Conservation (phyloP, 2,888 invertebrate genomes). For the Lithophane semibrunnea region DNA sequence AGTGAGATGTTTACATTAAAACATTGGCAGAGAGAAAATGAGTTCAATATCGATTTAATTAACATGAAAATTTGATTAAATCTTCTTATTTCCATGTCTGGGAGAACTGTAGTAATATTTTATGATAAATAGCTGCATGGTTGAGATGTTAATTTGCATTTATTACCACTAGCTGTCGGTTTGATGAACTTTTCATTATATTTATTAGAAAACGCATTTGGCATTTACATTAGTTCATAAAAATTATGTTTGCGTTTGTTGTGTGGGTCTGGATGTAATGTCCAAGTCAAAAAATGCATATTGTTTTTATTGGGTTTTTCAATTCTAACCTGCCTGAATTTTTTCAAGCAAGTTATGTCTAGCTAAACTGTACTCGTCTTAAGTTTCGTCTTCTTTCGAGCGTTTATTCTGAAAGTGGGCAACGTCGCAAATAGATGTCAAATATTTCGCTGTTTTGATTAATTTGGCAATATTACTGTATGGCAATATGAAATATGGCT, state of each 20-base stretch:
- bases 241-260: neutral
- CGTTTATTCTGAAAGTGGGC: too few relatives aligned
- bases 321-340: neutral
- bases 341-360: neutral
- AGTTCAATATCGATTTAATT: slow-evolving; percentile 39
- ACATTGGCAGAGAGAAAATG: slow-evolving; percentile 38
- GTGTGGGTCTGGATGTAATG: too few relatives aligned
- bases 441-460: too few relatives aligned
- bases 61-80: slow-evolving; percentile 31
- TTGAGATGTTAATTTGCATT: slow-evolving; percentile 32
- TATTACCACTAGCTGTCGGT: slow-evolving; percentile 7
- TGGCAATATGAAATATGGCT: too few relatives aligned
- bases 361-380: neutral
- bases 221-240: neutral
- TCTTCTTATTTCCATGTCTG: slow-evolving; percentile 15
- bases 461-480: too few relatives aligned
- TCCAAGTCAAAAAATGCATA: neutral
- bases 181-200: slow-evolving; percentile 4
- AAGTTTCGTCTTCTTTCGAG: too few relatives aligned
- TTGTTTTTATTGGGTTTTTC: neutral
- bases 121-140: slow-evolving; percentile 28
- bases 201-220: neutral
- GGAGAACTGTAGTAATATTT: slow-evolving; percentile 2
- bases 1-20: slow-evolving; percentile 44
- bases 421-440: too few relatives aligned